A percentile compares a stretch with the other conserved stretches of the same genome.
These are phyloP conservation scores for Sclerurus mexicanus DNA, from an alignment of 2,113 vertebrate genomes.

Conservation along the genomic window DNA sequence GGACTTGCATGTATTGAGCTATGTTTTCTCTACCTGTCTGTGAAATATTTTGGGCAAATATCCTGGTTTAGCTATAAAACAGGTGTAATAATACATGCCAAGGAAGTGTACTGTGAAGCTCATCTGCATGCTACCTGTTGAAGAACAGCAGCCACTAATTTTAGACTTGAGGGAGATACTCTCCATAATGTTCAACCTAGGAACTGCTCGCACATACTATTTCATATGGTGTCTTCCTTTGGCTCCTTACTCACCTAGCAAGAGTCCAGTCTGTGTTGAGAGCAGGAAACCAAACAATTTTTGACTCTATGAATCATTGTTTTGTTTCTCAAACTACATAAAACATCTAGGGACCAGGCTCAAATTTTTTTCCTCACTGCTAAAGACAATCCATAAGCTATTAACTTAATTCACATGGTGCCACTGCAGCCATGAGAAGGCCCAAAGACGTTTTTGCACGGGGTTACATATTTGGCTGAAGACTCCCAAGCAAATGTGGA, in stretches of 20 bases:
- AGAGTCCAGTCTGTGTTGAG: background rate
- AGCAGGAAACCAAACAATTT: background rate
- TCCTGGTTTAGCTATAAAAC: background rate
- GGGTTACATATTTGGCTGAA: background rate
- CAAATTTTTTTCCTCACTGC: background rate
- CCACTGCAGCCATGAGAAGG: background rate
- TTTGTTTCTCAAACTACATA: background rate
- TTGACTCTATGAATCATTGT: background rate
- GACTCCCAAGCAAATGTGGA: accelerated
- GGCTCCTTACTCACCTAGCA: background rate
- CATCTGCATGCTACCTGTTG: background rate
- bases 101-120: background rate
- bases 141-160: background rate
- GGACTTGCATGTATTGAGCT: background rate
- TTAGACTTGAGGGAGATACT: background rate
- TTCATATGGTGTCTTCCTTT: background rate
- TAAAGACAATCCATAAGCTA: background rate
- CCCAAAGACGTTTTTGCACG: background rate
- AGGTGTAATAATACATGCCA: background rate
- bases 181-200: background rate
- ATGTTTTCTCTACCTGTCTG: background rate
- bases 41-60: background rate
- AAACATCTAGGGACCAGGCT: background rate
- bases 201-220: background rate
- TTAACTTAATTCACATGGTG: background rate